Conservation (phyloP, 2,888 invertebrate genomes). For the Meteorus colon region DNA sequence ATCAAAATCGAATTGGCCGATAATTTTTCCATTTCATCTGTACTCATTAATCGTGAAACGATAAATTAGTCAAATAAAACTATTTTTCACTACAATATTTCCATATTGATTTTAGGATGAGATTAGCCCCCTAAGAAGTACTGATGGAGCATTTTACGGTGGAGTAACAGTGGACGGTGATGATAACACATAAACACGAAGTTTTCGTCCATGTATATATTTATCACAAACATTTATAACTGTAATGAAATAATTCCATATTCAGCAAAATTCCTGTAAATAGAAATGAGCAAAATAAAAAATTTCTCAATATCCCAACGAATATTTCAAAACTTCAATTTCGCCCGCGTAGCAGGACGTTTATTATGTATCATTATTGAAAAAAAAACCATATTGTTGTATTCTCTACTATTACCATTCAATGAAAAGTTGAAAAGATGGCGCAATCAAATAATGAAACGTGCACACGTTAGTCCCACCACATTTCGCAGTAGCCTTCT, state of each 20-base stretch:
- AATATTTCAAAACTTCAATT: no score
- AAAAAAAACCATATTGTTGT: background rate
- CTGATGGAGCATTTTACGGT: constrained; percentile 49
- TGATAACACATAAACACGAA: background rate
- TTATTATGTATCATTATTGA: background rate
- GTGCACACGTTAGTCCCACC: background rate
- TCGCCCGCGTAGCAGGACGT: no score
- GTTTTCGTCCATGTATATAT: background rate
- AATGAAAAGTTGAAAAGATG: constrained; percentile 3
- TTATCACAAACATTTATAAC: background rate
- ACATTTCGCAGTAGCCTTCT: constrained; percentile 1
- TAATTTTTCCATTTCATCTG: constrained; percentile 11
- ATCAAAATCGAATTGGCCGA: background rate
- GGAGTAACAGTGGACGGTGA: constrained; percentile 42
- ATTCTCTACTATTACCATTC: background rate
- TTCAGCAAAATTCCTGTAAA: background rate
- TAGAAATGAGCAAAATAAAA: no score
- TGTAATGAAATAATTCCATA: background rate
- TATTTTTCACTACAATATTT: constrained; percentile 25
- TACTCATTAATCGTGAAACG: constrained; percentile 34
- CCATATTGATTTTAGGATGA: constrained; percentile 58
- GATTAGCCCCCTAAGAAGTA: constrained; percentile 51
- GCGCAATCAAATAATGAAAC: constrained; percentile 1
- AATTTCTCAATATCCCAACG: no score
- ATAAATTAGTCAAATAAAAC: constrained; percentile 14